Evolutionary conservation across 2,888 invertebrate genomes (phyloP).

Genomic region (Exocentrus adspersus): DNA sequence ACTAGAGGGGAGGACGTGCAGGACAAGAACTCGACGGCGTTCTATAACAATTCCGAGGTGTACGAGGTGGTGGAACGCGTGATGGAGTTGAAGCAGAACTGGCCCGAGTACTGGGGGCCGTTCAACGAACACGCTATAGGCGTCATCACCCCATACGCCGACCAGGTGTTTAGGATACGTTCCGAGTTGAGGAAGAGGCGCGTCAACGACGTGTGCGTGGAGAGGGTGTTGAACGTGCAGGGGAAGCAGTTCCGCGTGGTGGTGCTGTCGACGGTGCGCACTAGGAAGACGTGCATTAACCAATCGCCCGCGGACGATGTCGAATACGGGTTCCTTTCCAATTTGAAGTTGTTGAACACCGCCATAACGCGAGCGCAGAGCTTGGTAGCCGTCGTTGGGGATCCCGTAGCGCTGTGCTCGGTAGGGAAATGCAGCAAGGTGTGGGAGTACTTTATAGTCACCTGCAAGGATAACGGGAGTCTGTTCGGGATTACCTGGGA

Average conservation of each 20-base stretch:
- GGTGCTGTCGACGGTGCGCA: constrained; percentile 81
- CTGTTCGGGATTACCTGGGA: constrained; percentile 79
- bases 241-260: constrained; percentile 88
- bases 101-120: constrained; percentile 82
- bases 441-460: constrained; percentile 82
- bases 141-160: constrained; percentile 86
- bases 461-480: constrained; percentile 76
- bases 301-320: constrained; percentile 68
- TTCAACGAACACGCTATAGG: constrained; percentile 81
- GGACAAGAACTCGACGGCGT: constrained; percentile 81
- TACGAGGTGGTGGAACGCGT: constrained; percentile 83
- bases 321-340: constrained; percentile 85
- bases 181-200: constrained; percentile 78
- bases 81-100: constrained; percentile 74
- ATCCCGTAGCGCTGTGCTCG: constrained; percentile 83
- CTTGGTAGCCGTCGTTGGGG: constrained; percentile 84
- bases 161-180: constrained; percentile 81
- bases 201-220: constrained; percentile 81
- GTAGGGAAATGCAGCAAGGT: constrained; percentile 83
- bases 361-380: constrained; percentile 86
- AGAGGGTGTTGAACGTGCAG: constrained; percentile 85
- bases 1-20: constrained; percentile 83
- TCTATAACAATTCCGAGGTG: constrained; percentile 80
- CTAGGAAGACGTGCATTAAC: constrained; percentile 74
- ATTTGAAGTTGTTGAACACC: constrained; percentile 83